Base-by-base conservation (phyloP, 2,888 invertebrate genomes). In the Syritta pipiens region DNA sequence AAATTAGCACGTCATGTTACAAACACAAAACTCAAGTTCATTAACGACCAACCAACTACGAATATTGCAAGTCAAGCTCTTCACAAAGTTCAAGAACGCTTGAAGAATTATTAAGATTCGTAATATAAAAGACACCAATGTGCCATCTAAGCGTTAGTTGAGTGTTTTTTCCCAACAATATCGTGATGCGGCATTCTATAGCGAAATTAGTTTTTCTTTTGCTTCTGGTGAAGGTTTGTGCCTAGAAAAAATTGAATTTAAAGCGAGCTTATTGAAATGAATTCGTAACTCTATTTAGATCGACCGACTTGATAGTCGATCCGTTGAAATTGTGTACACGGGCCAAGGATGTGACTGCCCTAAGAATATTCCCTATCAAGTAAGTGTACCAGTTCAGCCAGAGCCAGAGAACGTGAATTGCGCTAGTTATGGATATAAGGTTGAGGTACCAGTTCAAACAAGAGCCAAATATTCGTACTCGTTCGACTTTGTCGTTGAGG, bases 401-500 rank as follows among this genome's bases (percentile, higher is more conserved):
- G 82, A 81, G 37, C 53, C 82, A 1, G 81, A 75, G 37, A 71
- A 63, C 5, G 77, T 82, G 7, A 48, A 53, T 5, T 69, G 55
- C 9, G 69, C 40, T 46, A 83, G 84, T 24, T 85, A 87, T 26
- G 86, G 84, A 9, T 87, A 87, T 59, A 85, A 84, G 7, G 76
- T 88, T 10, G 87, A 88, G 12, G 83, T 83, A 3, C 72, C 75
- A 2, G 69, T 82, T 1, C 82, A 79, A 48, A 35, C 84, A 4
- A 84, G 84, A 68, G 82, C 85, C 3, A 84, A 85, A 60, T 84
- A 86, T 2, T 82, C 84, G 19, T 87, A 86, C 24, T 85, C 84
- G 40, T 85, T 88, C 26, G 88, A 88, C 57, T 85, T 87, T 19
- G 83, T 83, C 24, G 85, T 87, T 3, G 86, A 88, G 60, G 84